Evolutionary conservation across 2,797 vertebrate genomes (phyloP).

Genomic region (Sphenopsis melanotis): DNA sequence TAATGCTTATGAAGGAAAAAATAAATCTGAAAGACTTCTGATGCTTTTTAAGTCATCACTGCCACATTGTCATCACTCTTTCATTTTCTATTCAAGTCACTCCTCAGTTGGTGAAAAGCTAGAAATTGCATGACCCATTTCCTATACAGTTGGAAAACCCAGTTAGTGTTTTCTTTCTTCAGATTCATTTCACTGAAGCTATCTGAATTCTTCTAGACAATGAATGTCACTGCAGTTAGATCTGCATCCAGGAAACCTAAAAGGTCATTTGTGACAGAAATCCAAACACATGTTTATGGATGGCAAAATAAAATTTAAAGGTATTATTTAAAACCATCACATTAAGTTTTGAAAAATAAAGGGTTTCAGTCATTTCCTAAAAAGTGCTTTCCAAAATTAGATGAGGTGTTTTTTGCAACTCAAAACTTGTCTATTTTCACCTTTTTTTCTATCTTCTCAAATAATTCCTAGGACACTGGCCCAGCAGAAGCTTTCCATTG

Average conservation of each 20-base stretch:
- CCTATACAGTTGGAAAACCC: neutral
- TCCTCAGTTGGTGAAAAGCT: neutral
- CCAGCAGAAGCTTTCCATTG: neutral
- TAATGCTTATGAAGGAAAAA: neutral
- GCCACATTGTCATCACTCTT: neutral
- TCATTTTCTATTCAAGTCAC: conserved; percentile 15
- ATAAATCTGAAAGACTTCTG: neutral
- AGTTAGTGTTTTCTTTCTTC: neutral
- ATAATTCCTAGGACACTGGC: neutral
- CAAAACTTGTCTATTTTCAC: neutral
- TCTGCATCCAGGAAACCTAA: neutral
- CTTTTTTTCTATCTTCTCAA: neutral
- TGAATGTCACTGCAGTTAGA: neutral
- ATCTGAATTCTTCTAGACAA: neutral
- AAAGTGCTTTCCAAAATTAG: neutral
- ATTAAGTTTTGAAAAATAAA: neutral
- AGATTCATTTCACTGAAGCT: neutral
- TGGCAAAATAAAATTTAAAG: neutral
- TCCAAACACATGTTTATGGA: neutral
- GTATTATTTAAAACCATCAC: neutral
- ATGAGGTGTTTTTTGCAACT: neutral
- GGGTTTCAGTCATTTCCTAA: neutral
- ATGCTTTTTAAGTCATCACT: neutral
- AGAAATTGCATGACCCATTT: conserved; percentile 34
- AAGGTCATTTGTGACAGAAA: neutral